Evolutionary conservation across 2,888 invertebrate genomes (phyloP).

Genomic region (Lordiphosa andalusiaca): DNA sequence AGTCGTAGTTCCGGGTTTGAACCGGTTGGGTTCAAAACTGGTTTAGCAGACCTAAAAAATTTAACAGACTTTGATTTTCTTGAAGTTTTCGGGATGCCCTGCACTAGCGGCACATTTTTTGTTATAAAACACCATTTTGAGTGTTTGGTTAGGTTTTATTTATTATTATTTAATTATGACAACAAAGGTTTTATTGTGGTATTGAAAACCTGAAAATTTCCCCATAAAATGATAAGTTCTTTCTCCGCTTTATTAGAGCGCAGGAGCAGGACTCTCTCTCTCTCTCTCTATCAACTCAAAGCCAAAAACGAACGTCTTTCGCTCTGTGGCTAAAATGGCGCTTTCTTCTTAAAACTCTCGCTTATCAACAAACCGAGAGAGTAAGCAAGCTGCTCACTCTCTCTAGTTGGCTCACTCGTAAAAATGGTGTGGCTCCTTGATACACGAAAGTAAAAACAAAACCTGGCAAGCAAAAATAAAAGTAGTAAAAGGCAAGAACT

Average conservation of each 20-base stretch:
- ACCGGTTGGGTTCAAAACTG: too few species aligned
- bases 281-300: conserved; percentile 1
- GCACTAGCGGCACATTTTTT: too few species aligned
- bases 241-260: neutral
- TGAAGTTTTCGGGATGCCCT: too few species aligned
- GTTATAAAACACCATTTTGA: too few species aligned
- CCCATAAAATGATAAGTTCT: neutral
- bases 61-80: too few species aligned
- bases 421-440: neutral
- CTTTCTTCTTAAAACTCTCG: conserved; percentile 3
- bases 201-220: neutral
- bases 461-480: conserved; percentile 29
- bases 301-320: conserved; percentile 41
- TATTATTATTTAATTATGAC: too few species aligned
- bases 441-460: conserved; percentile 40
- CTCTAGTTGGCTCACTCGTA: conserved; percentile 1
- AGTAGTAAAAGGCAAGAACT: conserved; percentile 10
- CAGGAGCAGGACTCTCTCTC: neutral
- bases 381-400: conserved; percentile 9
- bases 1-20: too few species aligned
- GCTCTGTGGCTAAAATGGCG: conserved; percentile 46
- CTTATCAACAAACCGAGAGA: neutral
- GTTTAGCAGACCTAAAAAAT: too few species aligned
- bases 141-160: too few species aligned
- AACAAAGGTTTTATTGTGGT: too few species aligned